Percentiles rank a stretch among this genome's conserved stretches.
Evolutionary conservation across 2,113 vertebrate genomes (phyloP).

Genomic region (Bos javanicus): DNA sequence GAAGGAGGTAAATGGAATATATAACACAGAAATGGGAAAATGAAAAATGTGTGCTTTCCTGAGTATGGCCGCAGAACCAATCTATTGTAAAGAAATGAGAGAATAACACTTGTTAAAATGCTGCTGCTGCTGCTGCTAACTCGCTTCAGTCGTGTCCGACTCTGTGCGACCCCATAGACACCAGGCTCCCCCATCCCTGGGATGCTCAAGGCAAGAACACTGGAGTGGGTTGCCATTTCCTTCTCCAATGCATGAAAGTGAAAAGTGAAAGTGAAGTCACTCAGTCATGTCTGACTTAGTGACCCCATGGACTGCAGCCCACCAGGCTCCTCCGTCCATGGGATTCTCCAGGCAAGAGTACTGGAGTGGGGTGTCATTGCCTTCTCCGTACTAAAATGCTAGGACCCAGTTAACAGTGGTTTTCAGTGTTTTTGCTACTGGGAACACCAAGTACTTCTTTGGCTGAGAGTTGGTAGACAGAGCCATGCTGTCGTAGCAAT

Average conservation of each 20-base stretch:
- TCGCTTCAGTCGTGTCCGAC: too few species aligned
- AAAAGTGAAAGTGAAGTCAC: too few species aligned
- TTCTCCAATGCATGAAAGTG: too few species aligned
- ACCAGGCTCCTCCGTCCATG: too few species aligned
- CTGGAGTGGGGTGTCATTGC: too few species aligned
- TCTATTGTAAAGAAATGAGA: neutral
- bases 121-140: neutral
- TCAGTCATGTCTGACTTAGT: too few species aligned
- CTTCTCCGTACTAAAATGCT: neutral
- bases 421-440: neutral
- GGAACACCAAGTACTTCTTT: neutral
- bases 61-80: neutral
- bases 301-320: too few species aligned
- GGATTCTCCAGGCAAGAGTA: too few species aligned
- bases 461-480: neutral
- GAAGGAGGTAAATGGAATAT: neutral
- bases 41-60: neutral
- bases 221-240: too few species aligned
- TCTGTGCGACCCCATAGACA: too few species aligned
- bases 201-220: too few species aligned
- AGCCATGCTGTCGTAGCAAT: neutral
- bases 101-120: neutral
- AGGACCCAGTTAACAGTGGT: neutral
- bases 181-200: too few species aligned
- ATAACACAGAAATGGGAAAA: neutral